Conservation (phyloP, 2,797 vertebrate genomes). For the Amblyopsis hoosieri region DNA sequence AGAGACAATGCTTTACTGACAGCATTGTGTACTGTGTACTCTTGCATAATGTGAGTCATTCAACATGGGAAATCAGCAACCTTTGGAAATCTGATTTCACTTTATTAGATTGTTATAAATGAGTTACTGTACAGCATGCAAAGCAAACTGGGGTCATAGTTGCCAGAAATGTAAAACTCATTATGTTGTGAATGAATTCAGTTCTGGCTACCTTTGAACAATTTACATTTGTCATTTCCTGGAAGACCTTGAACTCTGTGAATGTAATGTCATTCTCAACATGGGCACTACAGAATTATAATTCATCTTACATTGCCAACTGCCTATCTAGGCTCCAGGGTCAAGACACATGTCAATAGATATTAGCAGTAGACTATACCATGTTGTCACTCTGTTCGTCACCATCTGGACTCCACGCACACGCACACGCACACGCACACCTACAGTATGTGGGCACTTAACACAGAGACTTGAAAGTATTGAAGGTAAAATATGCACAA, state of each 20-base stretch:
- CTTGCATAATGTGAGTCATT: constrained; percentile 43
- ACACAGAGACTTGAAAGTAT: not conserved
- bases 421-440: not conserved
- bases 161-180: constrained; percentile 13
- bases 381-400: not conserved
- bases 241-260: too few relatives aligned
- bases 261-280: too few relatives aligned
- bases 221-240: too few relatives aligned
- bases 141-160: constrained; percentile 33
- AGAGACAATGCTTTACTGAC: constrained; percentile 25
- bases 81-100: constrained; percentile 61
- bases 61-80: constrained; percentile 63
- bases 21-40: constrained; percentile 23
- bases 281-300: too few relatives aligned
- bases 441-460: too few relatives aligned
- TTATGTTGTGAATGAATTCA: not conserved
- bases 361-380: not conserved
- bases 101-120: constrained; percentile 61
- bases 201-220: too few relatives aligned
- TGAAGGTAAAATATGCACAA: too few relatives aligned
- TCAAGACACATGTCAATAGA: too few relatives aligned
- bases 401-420: constrained; percentile 1
- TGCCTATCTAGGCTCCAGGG: too few relatives aligned
- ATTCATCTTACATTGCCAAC: too few relatives aligned
- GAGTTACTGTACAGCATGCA: not conserved